Base-by-base conservation (phyloP, 2,888 invertebrate species). In the Catocala nupta region DNA sequence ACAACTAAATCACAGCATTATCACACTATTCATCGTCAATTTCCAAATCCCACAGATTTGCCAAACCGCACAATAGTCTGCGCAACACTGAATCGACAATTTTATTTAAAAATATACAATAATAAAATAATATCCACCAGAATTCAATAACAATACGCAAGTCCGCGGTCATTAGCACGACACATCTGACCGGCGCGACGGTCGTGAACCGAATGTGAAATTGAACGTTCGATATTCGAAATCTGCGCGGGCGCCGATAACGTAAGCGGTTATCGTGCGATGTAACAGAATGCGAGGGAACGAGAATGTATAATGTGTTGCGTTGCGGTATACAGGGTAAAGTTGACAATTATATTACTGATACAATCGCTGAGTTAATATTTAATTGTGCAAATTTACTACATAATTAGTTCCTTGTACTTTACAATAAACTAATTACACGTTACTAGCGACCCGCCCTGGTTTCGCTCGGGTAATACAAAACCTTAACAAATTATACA, bases 21-120 rank as follows among this genome's bases (percentile, higher is more conserved):
- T 83, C 70, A 76, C 79, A 39, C 78, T 70, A 81, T n/a, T 90
- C 88, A 68, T 89, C 90, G 0, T 90, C 89, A 0, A 79, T 44
- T 0, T 91, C 90, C 58, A 89, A 74, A 43, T 89, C 88, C 76
- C 82, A 86, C 10, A 89, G 25, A 44, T 78, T 78, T 0, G 81
- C 77, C 0, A 92, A 7, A 8, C 77, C 71, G 9, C 69, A 61
- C 11, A 91, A 45, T 0, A 88, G 47, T 11, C 71, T 75, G 0
- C 79, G 67, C 1, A 93, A 42, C n/a, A 88, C 71, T 1, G 81
- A 80, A 73, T 92, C 90, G 0, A 92, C 74, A 0, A 93, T 88
- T 81, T 84, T 90, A 65, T 87, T 88, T 12, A 92, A 65, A 72
- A 92, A 90, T 57, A 92, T 83, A 68, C 89, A 90, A 48, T 92